Base-by-base conservation (phyloP, 2,888 invertebrate species). In the Gonocerus acuteangulatus region DNA sequence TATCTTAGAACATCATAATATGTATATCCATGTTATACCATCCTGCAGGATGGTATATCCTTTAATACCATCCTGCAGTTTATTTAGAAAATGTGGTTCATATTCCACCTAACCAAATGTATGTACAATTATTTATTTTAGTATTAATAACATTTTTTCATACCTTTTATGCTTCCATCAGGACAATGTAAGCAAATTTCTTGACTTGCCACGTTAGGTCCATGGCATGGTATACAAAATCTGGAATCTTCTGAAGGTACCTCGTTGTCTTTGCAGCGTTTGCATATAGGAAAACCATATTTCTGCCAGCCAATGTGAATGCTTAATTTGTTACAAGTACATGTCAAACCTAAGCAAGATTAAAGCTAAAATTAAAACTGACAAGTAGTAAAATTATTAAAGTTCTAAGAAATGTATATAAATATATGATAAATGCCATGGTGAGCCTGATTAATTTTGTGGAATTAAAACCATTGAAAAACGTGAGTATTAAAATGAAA, bases 321-420 rank as follows among this genome's bases (percentile, higher is more conserved):
- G 63, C 74, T 75, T 47, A 69, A 68, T 48, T 69, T 67, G 56
- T 76, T 72, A 66, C 81, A 81, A 56, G 71, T 68, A 66, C 81
- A 81, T 15, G 71, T 69, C 60, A 77, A 71, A 64, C 73, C 80
- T 80, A 1, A 48, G 22, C 18, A 22, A 23, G 1, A 48, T 1
- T 19, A 16, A n/a, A n/a, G n/a, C n/a, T n/a, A n/a, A 2, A 2
- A 15, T 16, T 9, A 11, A 1, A 42, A 42, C 6, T 15, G 18
- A 1, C 4, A 16, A 6, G n/a, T 2, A 42, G 18, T 16, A 42
- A 42, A 9, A 16, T 16, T 42, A 42, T 6, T 9, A 2, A 42
- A 2, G 42, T 18, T 18, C 18, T 42, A 15, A 9, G 2, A 4
- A 42, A 4, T 2, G 3, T 4, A 42, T 2, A 9, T 42, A n/a